Evolutionary conservation across 2,797 vertebrate genomes (phyloP), one percentile per base, ranked within the genome.

Genomic region (Bovichtus diacanthus): DNA sequence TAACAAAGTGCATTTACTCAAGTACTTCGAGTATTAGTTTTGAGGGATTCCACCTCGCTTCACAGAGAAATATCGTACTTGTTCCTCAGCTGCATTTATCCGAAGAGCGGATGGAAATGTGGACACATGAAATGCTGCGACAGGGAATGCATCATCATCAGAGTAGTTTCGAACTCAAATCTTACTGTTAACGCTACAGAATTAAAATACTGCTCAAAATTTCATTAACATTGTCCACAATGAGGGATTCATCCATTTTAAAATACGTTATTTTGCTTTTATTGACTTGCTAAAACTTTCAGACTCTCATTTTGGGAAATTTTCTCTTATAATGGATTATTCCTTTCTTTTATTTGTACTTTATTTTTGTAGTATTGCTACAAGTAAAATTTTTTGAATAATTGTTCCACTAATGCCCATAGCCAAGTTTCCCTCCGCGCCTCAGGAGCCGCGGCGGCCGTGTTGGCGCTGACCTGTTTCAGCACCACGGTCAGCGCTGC

Each of bases 401-500:
- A 34, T 16, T 19, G n/a, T 29, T 19, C n/a, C 16, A 29, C 11
- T 43, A 5, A 19, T 15, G 12, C 5, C 25, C 10, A 1, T 5
- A 25, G 9, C 2, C 19, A 31, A 39, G 54, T 56, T 63, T 49
- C 54, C 5, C 9, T 50, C 7, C 16, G 16, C 61, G 50, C 34
- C 6, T 3, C 39, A 25, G 49, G 31, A 34, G 9, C 70, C 60
- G 74, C 63, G 9, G 74, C 63, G 9, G n/a, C n/a, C n/a, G n/a
- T n/a, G n/a, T n/a, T n/a, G n/a, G n/a, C n/a, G n/a, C n/a, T n/a
- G 23, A 31, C 9, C 19, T 9, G 69, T 10, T 73, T 80, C 70
- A 84, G 79, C 67, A 83, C 86, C 80, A 51, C 0, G 50, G 78
- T 82, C 80, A 82, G 80, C 51, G 2, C 18, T 62, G 18, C 36